Evolutionary conservation across 2,113 vertebrate genomes (phyloP).

Genomic region (Ahaetulla prasina): DNA sequence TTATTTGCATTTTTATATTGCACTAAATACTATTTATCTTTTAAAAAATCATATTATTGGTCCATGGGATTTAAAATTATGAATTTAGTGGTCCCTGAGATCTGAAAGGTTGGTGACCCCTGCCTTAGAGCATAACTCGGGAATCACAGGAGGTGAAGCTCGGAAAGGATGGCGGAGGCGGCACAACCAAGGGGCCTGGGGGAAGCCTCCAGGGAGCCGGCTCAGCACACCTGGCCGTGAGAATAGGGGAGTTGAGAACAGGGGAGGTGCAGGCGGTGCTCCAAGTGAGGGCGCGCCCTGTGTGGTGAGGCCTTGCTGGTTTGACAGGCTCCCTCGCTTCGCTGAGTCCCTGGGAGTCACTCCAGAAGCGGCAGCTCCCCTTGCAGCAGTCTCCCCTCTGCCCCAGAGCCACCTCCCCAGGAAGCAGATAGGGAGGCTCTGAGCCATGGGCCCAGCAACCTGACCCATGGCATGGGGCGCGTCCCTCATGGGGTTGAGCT

Average conservation of each 20-base stretch:
- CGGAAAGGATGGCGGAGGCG: neutral
- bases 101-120: too few relatives aligned
- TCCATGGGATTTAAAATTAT: too few relatives aligned
- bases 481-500: neutral
- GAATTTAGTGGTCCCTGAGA: too few relatives aligned
- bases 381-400: neutral
- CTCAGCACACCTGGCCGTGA: neutral
- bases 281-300: neutral
- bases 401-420: neutral
- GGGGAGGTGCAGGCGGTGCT: neutral
- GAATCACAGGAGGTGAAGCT: neutral
- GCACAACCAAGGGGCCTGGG: neutral
- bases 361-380: neutral
- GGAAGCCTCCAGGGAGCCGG: neutral
- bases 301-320: neutral
- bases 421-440: neutral
- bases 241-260: neutral
- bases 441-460: neutral
- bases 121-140: neutral
- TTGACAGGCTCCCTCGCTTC: neutral
- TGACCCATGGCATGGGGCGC: neutral
- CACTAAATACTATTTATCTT: too few relatives aligned
- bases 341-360: neutral
- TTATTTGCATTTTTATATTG: too few relatives aligned
- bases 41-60: too few relatives aligned